Evolutionary conservation across 2,888 invertebrate genomes (phyloP).

Genomic region (Boloria euphrosyne): DNA sequence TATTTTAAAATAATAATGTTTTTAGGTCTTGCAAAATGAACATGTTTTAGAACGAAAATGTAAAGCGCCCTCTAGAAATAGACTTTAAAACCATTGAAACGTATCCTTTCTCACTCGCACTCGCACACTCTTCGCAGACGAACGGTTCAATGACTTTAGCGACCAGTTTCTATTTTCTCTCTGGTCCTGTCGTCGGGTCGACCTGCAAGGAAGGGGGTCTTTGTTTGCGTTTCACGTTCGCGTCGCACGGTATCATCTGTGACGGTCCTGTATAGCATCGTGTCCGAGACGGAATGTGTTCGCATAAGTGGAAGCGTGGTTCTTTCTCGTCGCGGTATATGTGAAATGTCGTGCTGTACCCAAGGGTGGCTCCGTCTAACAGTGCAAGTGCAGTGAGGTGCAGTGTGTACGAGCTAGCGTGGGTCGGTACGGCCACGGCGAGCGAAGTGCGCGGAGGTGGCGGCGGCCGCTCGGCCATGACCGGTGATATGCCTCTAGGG

Average conservation of each 20-base stretch:
- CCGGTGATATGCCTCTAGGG: conserved; percentile 80
- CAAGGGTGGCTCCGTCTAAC: conserved; percentile 75
- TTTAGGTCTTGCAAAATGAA: conserved; percentile 56
- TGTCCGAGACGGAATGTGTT: conserved; percentile 79
- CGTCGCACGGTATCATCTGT: conserved; percentile 73
- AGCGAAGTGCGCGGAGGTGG: conserved; percentile 74
- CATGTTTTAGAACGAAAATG: conserved; percentile 27
- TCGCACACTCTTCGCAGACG: conserved; percentile 59
- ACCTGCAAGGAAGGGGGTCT: conserved; percentile 73
- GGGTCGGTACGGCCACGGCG: conserved; percentile 77
- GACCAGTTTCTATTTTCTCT: conserved; percentile 82
- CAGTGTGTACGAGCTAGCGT: conserved; percentile 74
- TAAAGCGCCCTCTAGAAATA: conserved; percentile 59
- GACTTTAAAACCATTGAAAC: conserved; percentile 33
- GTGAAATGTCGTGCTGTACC: conserved; percentile 76
- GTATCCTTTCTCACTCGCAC: conserved; percentile 70
- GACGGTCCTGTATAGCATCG: conserved; percentile 67
- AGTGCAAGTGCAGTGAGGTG: conserved; percentile 81
- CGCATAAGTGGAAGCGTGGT: conserved; percentile 78
- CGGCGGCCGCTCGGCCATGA: conserved; percentile 79
- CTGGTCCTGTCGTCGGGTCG: conserved; percentile 78
- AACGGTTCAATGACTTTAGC: conserved; percentile 82
- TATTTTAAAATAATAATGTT: background rate
- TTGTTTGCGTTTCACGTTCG: conserved; percentile 82
- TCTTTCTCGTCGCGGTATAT: conserved; percentile 76